Evolutionary conservation across 2,113 vertebrate genomes (phyloP), one percentile per base, ranked within the genome.

Genomic region (Epinephelus cyanopodus): DNA sequence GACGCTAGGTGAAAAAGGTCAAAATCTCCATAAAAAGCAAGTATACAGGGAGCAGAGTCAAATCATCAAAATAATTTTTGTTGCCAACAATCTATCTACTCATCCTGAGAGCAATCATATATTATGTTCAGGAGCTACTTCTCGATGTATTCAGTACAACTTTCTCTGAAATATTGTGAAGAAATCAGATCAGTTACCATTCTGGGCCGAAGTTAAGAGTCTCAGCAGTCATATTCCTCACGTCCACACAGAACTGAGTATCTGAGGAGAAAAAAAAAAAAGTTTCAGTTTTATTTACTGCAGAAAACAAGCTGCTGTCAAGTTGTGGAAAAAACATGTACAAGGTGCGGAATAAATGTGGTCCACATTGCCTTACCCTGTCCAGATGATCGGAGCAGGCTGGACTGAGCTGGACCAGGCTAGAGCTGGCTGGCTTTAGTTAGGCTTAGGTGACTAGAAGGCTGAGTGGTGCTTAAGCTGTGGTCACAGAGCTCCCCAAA

Each of bases 161-260:
- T 39, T 37, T 1, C 52, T 11, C 14, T 25, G 3, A 65, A 23
- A 17, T 18, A 63, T 15, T 47, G 19, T 4, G 48, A 39, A 62
- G 9, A 48, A 58, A 81, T 29, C 1, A 7, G 17, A 39, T 37
- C 0, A 66, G 74, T 95, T 93, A 98, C 97, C 97, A 98, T 95
- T 98, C 97, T 88, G 97, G 97, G 93, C 97, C 97, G 93, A 98
- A 98, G 94, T 97, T 97, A 93, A 98, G 96, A 73, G 97, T 97
- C 96, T 98, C 97, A 88, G 97, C 97, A 87, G 97, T 97, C 97
- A 97, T 97, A 95, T 95, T 96, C 93, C 90, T 96, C 92, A 88
- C 89, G 92, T 95, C 94, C 91, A 86, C 88, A 92, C 86, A 92
- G 93, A 94, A 93, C 87, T 93, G 95, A 95, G 94, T 94, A 93